Base-by-base conservation (phyloP, 2,888 invertebrate genomes). In the Heliconius erato region DNA sequence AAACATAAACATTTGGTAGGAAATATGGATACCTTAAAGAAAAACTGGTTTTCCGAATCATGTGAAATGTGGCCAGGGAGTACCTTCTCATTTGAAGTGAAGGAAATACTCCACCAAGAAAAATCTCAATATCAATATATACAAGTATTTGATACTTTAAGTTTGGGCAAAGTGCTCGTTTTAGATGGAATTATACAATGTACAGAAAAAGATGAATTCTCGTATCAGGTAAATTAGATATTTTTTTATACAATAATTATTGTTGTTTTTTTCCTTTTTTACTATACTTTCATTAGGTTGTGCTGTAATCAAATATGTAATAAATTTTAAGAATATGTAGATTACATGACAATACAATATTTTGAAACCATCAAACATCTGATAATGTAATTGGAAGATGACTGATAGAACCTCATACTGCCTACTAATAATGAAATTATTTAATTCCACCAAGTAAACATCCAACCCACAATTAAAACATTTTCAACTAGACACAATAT, bases 111-210 rank as follows among this genome's bases (percentile, higher is more conserved):
- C 0, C 97, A 98, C 90, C 95, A 97, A 3, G 98, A 98, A 90
- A 97, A 97, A 89, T 98, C 99, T 0, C 93, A 97, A 79, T 99
- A 97, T 92, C 99, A 99, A 93, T 97, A 99, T 88, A 97, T 99
- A 80, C 92, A 98, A 85, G 97, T 99, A 5, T 95, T 98, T 83
- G 97, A 99, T 90, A 98, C 98, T 97, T 91, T 91, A 88, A 96
- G 97, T 69, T 97, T 99, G 90, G 99, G 99, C 0, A 97, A 96
- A 89, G 98, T 98, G 3, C 94, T 99, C 74, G 97, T 99, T 3
- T 95, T 99, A 69, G 99, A 99, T 94, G 99, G 99, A 40, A 98
- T 99, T 44, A 99, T 99, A 87, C 99, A 99, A 91, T 99, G 99
- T 89, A 98, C 99, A 0, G 98, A 99, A 91, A 97, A 97, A 87